Evolutionary conservation across 2,797 vertebrate species (phyloP).

Genomic region (Varecia variegata): DNA sequence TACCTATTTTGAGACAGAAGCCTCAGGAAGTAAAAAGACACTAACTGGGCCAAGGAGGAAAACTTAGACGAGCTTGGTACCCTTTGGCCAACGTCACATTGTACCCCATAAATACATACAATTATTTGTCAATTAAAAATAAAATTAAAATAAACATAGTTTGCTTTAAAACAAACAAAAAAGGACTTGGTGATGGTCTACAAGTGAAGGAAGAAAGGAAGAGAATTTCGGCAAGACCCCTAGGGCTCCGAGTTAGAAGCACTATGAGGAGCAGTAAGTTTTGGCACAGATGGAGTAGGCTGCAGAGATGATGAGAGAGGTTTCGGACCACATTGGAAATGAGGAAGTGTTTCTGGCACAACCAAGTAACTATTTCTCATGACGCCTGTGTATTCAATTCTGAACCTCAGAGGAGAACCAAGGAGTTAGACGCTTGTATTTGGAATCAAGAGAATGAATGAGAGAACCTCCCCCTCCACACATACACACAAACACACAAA

Average conservation of each 20-base stretch:
- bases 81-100: not conserved
- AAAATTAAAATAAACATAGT: not conserved
- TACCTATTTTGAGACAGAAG: not conserved
- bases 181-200: not conserved
- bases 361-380: not conserved
- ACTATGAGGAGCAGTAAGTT: not conserved
- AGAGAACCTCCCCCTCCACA: rapidly evolving
- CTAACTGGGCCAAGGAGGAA: not conserved
- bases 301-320: not conserved
- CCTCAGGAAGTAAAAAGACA: not conserved
- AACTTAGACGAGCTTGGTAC: not conserved
- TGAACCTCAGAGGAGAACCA: not conserved
- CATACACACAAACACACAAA: not conserved
- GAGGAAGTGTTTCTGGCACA: not conserved
- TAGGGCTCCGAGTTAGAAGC: not conserved
- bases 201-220: not conserved
- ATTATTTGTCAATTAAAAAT: not conserved
- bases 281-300: not conserved
- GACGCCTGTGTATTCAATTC: not conserved
- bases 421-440: not conserved
- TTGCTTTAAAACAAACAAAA: not conserved
- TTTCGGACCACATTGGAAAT: not conserved
- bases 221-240: not conserved
- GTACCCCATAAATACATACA: not conserved
- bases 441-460: not conserved